Conservation (phyloP, 2,113 vertebrate species). For the Pipra filicauda region DNA sequence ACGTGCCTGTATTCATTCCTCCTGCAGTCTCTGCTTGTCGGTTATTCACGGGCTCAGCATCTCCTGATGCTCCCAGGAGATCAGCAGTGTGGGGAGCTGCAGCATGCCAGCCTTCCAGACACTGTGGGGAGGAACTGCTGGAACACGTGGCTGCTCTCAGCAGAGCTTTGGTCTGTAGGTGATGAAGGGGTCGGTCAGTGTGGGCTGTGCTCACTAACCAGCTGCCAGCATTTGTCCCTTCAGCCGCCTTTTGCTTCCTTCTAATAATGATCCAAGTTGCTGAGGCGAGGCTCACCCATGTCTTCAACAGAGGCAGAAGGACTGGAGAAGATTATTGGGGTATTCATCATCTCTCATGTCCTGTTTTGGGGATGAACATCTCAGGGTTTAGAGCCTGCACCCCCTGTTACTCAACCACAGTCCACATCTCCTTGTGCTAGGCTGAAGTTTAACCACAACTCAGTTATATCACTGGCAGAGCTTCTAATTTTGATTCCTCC, state of each 20-base stretch:
- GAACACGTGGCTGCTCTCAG: not conserved
- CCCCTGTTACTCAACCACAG: not conserved
- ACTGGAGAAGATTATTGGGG: not conserved
- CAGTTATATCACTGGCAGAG: not conserved
- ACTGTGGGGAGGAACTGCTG: not conserved
- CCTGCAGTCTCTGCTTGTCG: not conserved
- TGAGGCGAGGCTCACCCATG: not conserved
- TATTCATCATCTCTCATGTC: accelerated
- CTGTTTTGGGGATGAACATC: not conserved
- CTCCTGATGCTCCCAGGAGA: not conserved
- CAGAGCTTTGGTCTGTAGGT: not conserved
- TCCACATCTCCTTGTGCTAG: not conserved
- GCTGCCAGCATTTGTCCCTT: not conserved
- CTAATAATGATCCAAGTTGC: not conserved
- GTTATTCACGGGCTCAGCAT: not conserved
- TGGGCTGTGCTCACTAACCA: not conserved
- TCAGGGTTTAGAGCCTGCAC: not conserved
- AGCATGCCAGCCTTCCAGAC: not conserved
- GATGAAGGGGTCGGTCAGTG: accelerated
- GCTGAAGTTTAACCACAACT: not conserved
- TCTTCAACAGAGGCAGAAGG: not conserved
- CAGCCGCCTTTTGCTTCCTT: not conserved
- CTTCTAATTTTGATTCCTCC: not conserved
- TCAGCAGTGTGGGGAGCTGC: not conserved
- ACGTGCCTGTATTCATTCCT: not conserved